Base-by-base conservation (phyloP, 2,888 invertebrate species). In the Lutraria lutraria region DNA sequence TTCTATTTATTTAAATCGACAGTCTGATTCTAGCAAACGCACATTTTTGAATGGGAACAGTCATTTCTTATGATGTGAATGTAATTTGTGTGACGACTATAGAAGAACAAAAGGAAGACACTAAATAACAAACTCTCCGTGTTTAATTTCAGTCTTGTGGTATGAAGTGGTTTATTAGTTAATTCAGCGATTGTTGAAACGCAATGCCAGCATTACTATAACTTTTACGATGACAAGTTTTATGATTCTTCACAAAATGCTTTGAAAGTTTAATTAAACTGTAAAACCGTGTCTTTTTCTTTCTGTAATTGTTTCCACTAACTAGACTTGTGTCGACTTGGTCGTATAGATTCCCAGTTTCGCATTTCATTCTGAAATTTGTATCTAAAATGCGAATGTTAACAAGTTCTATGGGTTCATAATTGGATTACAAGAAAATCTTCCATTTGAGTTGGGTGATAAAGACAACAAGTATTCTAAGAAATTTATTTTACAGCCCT, bases 401-500 rank as follows among this genome's bases (percentile, higher is more conserved):
- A 90, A 87, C 88, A 85, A 90, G 79, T 53, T 84, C 83, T 81
- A 83, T 72, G 85, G 60, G 81, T 80, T 80, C 29, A 80, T 90
- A 90, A 85, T 85, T 52, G 68, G 60, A 88, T 90, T 90, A 85
- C 43, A 81, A 54, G 68, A 60, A 86, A 88, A 86, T 86, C 88
- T 86, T 84, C 88, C 84, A 88, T 88, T 88, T 86, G 88, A 53
- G 53, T 54, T 43, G 79, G 83, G 90, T 80, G 88, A 82, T 86
- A 91, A 91, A 89, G 80, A 89, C 89, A 89, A 89, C 89, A 89
- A 88, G 91, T 91, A 52, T 25, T 86, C 60, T 52, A 43, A 84
- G 79, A 91, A 88, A 88, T 89, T 89, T 89, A 89, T 88, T 89
- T 88, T 85, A 80, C 76, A 87, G 87, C 83, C 31, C 90, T 52